phyloP scores from a whole-genome alignment of 2,888 invertebrate species.

The Masnerella sp. region DNA sequence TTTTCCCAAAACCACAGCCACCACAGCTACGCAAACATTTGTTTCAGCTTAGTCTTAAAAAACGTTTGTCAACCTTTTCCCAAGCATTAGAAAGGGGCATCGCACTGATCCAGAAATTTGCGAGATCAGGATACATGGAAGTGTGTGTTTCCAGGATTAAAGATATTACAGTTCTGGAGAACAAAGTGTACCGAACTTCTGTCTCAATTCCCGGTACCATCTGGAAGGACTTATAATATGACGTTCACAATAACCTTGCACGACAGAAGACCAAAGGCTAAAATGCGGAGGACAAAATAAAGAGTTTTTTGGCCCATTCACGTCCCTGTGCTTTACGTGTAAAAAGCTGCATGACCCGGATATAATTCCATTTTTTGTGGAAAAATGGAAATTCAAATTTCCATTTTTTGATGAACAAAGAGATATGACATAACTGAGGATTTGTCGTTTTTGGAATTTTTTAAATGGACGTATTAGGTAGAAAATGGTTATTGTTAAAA shows the following conservation, averaged over 20 bases:
- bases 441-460: too few relatives aligned
- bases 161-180: constrained; percentile 29
- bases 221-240: too few relatives aligned
- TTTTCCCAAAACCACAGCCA: too few relatives aligned
- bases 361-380: too few relatives aligned
- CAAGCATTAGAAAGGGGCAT: constrained; percentile 4
- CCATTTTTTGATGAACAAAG: too few relatives aligned
- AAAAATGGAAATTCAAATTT: constrained; percentile 38
- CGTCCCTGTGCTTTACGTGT: constrained; percentile 60
- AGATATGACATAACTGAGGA: neutral
- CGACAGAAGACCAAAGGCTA: constrained; percentile 1
- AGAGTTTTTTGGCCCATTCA: constrained; percentile 12
- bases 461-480: too few relatives aligned
- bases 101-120: constrained; percentile 25
- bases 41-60: constrained; percentile 30
- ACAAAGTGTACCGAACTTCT: constrained; percentile 26
- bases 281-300: constrained; percentile 9
- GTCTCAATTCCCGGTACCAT: too few relatives aligned
- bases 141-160: constrained; percentile 22
- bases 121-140: constrained; percentile 4
- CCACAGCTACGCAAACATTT: too few relatives aligned
- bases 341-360: constrained; percentile 62
- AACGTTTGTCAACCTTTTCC: too few relatives aligned
- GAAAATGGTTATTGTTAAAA: too few relatives aligned
- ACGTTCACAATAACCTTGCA: too few relatives aligned